Percentiles rank a stretch among this genome's conserved stretches.
Evolutionary conservation across 2,113 vertebrate species (phyloP).

Genomic region (Chionomys nivalis): DNA sequence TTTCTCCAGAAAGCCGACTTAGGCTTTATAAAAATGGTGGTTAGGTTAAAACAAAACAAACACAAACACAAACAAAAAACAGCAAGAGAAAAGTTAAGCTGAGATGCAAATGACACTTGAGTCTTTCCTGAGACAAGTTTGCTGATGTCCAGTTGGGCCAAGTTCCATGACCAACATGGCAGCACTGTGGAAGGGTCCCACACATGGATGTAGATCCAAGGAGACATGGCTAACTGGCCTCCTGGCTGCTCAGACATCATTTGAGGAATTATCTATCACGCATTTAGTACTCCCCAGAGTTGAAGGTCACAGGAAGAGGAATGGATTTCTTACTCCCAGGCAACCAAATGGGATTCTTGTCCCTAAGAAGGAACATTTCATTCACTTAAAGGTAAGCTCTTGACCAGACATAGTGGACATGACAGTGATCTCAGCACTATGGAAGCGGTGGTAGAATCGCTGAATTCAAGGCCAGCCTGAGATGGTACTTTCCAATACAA

Average conservation of each 20-base stretch:
- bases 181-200: background rate
- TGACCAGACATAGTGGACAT: too few species aligned
- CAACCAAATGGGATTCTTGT: background rate
- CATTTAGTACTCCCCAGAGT: background rate
- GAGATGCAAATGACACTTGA: background rate
- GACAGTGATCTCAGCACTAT: background rate
- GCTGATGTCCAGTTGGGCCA: background rate
- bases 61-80: background rate
- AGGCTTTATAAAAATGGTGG: background rate
- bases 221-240: background rate
- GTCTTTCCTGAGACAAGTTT: background rate
- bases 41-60: background rate
- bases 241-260: too few species aligned
- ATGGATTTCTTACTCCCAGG: background rate
- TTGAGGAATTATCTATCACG: background rate
- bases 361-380: background rate
- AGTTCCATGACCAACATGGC: background rate
- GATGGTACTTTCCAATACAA: background rate
- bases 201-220: background rate
- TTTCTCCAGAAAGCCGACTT: background rate
- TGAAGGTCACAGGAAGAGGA: background rate
- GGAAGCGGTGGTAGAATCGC: background rate
- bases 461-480: background rate
- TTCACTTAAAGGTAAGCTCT: background rate
- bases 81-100: background rate